Percentiles rank a stretch among this genome's conserved stretches.
phyloP scores from a whole-genome alignment of 2,888 invertebrate species.

The Seira musarum region DNA sequence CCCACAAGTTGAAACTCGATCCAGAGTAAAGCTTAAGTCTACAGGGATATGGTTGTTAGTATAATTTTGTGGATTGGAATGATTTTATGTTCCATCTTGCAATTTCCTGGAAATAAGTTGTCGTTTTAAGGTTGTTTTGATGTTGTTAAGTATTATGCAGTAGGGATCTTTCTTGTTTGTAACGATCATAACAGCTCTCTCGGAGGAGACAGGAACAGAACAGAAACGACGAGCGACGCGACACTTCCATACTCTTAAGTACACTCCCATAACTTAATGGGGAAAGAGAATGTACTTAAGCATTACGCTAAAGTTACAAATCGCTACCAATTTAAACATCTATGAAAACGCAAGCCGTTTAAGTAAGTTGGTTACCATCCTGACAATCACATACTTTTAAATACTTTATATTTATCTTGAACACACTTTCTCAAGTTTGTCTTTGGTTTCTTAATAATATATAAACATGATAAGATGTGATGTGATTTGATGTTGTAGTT shows the following conservation, averaged over 20 bases:
- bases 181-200: conserved; percentile 34
- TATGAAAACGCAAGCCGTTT: not conserved
- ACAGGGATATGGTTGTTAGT: too few species aligned
- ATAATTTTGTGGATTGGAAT: too few species aligned
- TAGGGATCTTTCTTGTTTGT: conserved; percentile 49
- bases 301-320: not conserved
- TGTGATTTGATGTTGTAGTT: too few species aligned
- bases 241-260: too few species aligned
- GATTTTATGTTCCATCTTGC: not conserved
- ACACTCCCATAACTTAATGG: not conserved
- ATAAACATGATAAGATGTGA: conserved; percentile 41
- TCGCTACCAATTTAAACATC: not conserved
- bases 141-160: not conserved
- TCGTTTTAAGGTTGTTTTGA: not conserved
- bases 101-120: not conserved
- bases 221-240: too few species aligned
- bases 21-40: too few species aligned
- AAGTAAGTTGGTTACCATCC: too few species aligned
- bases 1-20: too few species aligned
- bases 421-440: conserved; percentile 2
- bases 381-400: too few species aligned
- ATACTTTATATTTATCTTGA: not conserved
- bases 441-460: conserved; percentile 49
- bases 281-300: not conserved
- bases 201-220: conserved; percentile 9